Evolutionary conservation across 1,140 invertebrate species (phyloP).

Genomic region (Harpegnathos saltator): DNA sequence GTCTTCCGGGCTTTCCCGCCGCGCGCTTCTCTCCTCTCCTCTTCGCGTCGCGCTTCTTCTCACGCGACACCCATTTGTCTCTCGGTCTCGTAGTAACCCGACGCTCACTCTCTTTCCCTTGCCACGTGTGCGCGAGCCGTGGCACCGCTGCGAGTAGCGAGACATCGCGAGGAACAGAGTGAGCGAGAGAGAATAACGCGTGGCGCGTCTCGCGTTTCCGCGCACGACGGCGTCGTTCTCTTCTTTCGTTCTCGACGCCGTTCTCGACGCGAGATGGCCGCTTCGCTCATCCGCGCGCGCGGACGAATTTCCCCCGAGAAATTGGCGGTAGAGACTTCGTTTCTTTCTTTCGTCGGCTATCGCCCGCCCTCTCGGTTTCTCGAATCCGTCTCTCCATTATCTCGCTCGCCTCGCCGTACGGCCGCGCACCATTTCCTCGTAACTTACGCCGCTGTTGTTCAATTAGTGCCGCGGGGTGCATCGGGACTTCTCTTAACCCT

Average conservation of each 20-base stretch:
- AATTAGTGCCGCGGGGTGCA: constrained; percentile 26
- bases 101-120: background rate
- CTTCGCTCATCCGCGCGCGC: background rate
- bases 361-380: constrained; percentile 13
- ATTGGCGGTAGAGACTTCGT: constrained; percentile 41
- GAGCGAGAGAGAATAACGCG: constrained; percentile 24
- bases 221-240: constrained; percentile 3
- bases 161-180: background rate
- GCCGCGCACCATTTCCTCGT: background rate
- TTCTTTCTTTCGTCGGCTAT: constrained; percentile 45
- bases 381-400: constrained; percentile 1
- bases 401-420: background rate
- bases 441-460: constrained; percentile 30
- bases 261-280: constrained; percentile 1
- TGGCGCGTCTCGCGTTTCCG: background rate
- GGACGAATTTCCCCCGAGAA: constrained; percentile 53
- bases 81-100: constrained; percentile 28
- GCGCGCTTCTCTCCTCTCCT: background rate
- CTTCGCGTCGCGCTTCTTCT: background rate
- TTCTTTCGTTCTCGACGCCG: no score
- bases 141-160: background rate
- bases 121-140: background rate
- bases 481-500: background rate
- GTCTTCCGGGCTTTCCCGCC: constrained; percentile 1
- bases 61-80: constrained; percentile 34